phyloP scores from a whole-genome alignment of 2,113 vertebrate genomes.

The Strigops habroptila region DNA sequence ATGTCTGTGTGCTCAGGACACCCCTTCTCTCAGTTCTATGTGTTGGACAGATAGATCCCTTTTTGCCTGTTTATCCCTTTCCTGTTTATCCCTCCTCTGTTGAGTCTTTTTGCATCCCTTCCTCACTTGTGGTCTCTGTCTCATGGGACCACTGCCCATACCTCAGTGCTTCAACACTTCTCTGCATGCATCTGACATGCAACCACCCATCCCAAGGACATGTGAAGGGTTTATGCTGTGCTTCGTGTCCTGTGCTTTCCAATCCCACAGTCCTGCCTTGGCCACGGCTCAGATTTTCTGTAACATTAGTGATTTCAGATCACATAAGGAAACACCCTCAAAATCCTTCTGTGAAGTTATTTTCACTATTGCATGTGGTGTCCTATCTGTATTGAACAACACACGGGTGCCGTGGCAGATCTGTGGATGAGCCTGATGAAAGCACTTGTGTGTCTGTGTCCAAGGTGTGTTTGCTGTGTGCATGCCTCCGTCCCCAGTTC shows the following conservation, averaged over 20 bases:
- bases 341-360: background rate
- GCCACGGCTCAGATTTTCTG: background rate
- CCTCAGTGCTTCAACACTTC: background rate
- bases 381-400: background rate
- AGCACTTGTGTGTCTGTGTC: accelerated
- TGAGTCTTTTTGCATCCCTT: background rate
- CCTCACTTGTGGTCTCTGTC: background rate
- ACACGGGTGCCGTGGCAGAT: background rate
- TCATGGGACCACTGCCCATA: background rate
- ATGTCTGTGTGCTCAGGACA: background rate
- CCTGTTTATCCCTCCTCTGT: background rate
- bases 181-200: background rate
- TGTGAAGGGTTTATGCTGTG: background rate
- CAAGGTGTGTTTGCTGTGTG: too few relatives aligned
- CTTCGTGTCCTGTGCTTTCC: background rate
- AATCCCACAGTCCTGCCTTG: background rate
- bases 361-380: background rate
- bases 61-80: background rate
- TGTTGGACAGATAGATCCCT: background rate
- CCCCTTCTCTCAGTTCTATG: background rate
- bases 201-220: background rate
- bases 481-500: background rate
- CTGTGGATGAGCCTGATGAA: background rate
- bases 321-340: background rate
- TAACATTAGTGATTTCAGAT: background rate